These are phyloP conservation scores for Hedya salicella DNA, from an alignment of 2,888 invertebrate species.

Conservation along the genomic window DNA sequence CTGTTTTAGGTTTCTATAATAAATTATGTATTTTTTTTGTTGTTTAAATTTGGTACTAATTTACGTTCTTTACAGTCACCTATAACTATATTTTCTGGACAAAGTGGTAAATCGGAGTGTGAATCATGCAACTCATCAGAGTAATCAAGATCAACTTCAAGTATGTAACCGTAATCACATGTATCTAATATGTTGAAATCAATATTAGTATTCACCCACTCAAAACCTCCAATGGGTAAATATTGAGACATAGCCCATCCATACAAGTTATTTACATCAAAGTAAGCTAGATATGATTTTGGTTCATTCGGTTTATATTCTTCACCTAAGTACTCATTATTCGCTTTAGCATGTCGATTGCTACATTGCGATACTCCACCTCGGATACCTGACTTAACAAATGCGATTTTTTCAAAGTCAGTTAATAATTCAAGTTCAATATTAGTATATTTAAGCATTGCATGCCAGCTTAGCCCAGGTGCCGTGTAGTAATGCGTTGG, in stretches of 20 bases:
- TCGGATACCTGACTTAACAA: neutral
- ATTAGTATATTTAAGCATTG: too few relatives aligned
- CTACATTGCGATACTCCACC: too few relatives aligned
- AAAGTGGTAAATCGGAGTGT: constrained; percentile 38
- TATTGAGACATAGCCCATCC: constrained; percentile 5
- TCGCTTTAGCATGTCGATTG: too few relatives aligned
- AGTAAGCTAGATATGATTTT: neutral
- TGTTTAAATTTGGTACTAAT: constrained; percentile 28
- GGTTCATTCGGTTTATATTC: neutral
- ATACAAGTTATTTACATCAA: neutral
- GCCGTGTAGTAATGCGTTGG: neutral
- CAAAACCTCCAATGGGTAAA: neutral
- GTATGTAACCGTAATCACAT: neutral
- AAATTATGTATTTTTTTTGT: constrained; percentile 40
- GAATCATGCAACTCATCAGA: neutral
- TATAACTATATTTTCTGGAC: constrained; percentile 30
- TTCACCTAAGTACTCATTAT: neutral
- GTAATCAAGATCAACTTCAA: constrained; percentile 4
- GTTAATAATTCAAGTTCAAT: too few relatives aligned
- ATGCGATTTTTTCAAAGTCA: neutral
- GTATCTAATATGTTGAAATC: constrained; percentile 3
- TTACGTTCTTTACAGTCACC: constrained; percentile 18
- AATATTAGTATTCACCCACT: too few relatives aligned
- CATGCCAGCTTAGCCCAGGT: neutral
- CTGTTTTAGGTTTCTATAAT: constrained; percentile 41